A percentile compares a stretch with the other conserved stretches of the same genome.
Conservation (phyloP, 2,113 vertebrate species). For the Chitala chitala region DNA sequence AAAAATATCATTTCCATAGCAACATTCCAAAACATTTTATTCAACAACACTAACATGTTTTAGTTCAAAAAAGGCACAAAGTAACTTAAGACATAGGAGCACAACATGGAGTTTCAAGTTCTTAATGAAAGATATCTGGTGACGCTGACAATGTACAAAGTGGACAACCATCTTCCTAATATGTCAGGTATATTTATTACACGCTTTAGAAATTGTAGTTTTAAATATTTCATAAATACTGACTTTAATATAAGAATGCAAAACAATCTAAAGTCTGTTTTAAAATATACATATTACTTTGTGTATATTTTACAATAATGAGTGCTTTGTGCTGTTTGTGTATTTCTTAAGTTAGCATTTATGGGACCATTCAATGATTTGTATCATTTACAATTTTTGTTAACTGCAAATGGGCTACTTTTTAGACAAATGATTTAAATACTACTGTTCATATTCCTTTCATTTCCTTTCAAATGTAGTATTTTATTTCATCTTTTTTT, state of each 20-base stretch:
- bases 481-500: not conserved
- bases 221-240: not conserved
- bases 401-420: not conserved
- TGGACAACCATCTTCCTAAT: not conserved
- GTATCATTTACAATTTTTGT: not conserved
- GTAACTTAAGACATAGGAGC: not conserved
- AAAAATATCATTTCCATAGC: constrained; percentile 17
- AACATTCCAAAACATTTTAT: constrained; percentile 2
- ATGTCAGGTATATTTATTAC: not conserved
- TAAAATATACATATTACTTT: too few species aligned
- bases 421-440: not conserved
- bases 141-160: constrained; percentile 13
- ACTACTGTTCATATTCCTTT: too few species aligned
- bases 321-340: too few species aligned
- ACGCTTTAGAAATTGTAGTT: not conserved
- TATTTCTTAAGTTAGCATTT: too few species aligned
- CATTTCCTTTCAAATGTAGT: not conserved
- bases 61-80: constrained; percentile 21
- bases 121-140: constrained; percentile 22
- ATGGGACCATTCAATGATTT: too few species aligned
- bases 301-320: too few species aligned
- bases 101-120: constrained; percentile 8
- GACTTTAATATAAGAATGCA: too few species aligned
- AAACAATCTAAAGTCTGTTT: too few species aligned
- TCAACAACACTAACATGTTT: not conserved